phyloP scores from a whole-genome alignment of 2,113 vertebrate genomes.

The Neodon shergylaensis region DNA sequence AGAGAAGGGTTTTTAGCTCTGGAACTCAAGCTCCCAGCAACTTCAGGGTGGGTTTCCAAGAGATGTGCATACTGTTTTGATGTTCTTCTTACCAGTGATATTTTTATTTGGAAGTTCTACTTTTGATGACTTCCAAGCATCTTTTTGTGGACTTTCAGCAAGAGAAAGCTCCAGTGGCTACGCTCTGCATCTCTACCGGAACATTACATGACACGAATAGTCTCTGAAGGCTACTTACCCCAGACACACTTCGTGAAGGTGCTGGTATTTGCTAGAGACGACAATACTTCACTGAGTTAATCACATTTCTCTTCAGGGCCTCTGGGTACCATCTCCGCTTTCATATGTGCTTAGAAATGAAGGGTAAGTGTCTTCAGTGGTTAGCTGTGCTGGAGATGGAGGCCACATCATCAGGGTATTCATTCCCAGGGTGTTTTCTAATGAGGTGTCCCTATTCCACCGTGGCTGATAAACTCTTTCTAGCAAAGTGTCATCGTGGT shows the following conservation, averaged over 20 bases:
- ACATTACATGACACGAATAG: rapidly evolving
- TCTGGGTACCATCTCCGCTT: background rate
- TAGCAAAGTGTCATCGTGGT: background rate
- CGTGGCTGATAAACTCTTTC: background rate
- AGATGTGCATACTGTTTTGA: rapidly evolving
- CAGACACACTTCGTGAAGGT: background rate
- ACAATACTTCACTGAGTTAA: background rate
- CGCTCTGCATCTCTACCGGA: rapidly evolving
- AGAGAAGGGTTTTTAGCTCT: background rate
- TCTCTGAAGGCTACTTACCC: too few relatives aligned
- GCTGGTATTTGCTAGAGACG: background rate
- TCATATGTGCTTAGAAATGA: background rate
- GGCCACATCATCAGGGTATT: background rate
- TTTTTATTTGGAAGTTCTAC: background rate
- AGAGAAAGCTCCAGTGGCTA: background rate
- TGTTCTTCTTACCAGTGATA: background rate
- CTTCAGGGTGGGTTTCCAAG: background rate
- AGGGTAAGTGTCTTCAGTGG: background rate
- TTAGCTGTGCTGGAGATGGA: background rate
- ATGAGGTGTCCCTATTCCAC: background rate
- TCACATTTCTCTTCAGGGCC: background rate
- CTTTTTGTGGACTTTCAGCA: background rate
- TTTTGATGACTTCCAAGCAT: background rate
- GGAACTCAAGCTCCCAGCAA: rapidly evolving
- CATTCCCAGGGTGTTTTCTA: background rate